Evolutionary conservation across 2,113 vertebrate genomes (phyloP), one percentile per base, ranked within the genome.

Genomic region (Pluvialis apricaria): DNA sequence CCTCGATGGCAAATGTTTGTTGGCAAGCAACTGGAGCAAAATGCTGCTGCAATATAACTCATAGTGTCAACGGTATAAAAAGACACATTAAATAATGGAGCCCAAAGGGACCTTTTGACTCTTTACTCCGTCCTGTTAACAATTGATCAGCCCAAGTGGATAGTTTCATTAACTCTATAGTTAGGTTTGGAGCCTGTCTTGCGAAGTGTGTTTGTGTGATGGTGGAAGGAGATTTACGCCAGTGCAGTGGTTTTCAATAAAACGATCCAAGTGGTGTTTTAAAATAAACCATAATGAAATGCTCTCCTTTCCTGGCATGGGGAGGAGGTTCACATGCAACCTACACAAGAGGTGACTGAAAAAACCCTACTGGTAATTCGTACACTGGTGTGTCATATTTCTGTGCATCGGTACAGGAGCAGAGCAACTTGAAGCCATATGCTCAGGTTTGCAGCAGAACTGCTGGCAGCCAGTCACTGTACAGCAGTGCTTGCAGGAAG

Each of bases 1-100:
- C 94, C 96, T 98, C 12, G 3, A 47, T 73, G 94, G 97, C 93
- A 92, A 93, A 85, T 92, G 95, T 96, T 94, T 96, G 82, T 96
- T 95, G 97, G 97, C 97, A 97, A 95, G 96, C 42, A 87, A 91
- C 45, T 70, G 88, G 86, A 95, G 90, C 88, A 44, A 28, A 87
- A 97, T 92, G 84, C 82, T 16, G 71, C 88, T 91, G 95, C 91
- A 88, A 42, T 40, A 38, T 86, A 79, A 62, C 86, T 77, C 70
- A 7, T 47, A 62, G 79, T 80, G 55, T 93, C 77, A 69, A 60
- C 15, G 34, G 54, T 86, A 82, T 82, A 9, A 42, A 88, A 92
- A 54, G 51, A 72, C 40, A 22, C 12, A 40, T 29, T 60, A 92
- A 90, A 96, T 95, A 95, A 97, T 81, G 90, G 85, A 97, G 68